phyloP scores from a whole-genome alignment of 2,797 vertebrate genomes.

The Oryzias dopingdopingensis region DNA sequence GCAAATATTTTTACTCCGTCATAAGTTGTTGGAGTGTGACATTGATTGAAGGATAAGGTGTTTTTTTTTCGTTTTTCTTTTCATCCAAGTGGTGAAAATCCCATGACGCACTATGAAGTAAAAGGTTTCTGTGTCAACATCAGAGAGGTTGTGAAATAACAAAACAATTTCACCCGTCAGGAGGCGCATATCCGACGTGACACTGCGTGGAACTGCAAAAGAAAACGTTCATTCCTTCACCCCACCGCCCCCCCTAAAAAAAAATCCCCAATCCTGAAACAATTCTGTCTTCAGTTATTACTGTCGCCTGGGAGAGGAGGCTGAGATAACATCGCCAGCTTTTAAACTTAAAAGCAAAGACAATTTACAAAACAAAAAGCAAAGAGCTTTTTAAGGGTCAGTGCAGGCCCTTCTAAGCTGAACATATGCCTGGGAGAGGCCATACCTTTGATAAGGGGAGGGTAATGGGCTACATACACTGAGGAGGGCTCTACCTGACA shows the following conservation, averaged over 20 bases:
- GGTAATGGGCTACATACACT: conserved; percentile 75
- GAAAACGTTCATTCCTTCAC: conserved; percentile 55
- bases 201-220: conserved; percentile 69
- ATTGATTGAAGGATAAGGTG: conserved; percentile 68
- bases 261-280: conserved; percentile 51
- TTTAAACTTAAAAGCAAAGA: conserved; percentile 85
- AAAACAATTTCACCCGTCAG: conserved; percentile 70
- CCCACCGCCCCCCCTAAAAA: conserved; percentile 7
- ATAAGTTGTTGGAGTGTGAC: conserved; percentile 64
- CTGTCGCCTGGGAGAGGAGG: conserved; percentile 59
- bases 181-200: conserved; percentile 68
- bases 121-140: conserved; percentile 78
- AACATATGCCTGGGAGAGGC: conserved; percentile 81
- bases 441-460: conserved; percentile 78
- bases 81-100: conserved; percentile 49
- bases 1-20: conserved; percentile 64
- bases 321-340: conserved; percentile 79
- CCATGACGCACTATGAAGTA: conserved; percentile 60
- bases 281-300: conserved; percentile 70
- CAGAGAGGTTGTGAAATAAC: conserved; percentile 69
- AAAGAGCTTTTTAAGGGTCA: conserved; percentile 84
- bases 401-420: conserved; percentile 79
- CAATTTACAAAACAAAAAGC: conserved; percentile 86
- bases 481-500: conserved; percentile 77
- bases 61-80: conserved; percentile 19